Evolutionary conservation across 2,797 vertebrate species (phyloP), one percentile per base, ranked within the genome.

Genomic region (Lates japonicus): DNA sequence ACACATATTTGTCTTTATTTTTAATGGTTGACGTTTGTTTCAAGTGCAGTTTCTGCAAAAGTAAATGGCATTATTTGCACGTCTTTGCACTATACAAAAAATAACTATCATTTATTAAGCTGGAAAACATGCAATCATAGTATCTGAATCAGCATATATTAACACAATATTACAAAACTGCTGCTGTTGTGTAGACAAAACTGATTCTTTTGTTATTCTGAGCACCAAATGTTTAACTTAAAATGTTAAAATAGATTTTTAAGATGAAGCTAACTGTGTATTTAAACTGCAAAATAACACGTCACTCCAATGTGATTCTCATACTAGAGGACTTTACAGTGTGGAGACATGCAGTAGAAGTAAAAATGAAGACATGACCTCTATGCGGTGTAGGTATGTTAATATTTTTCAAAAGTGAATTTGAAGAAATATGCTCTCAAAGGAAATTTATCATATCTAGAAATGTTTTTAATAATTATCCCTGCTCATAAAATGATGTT

Each of bases 31-130:
- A 22, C 17, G 7, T 8, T 7, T 16, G 2, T 19, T 20, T 57
- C 42, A 51, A 22, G 5, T 58, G 13, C 25, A 35, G 41, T 39
- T 54, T 1, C 19, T 70, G 39, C 44, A 13, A 17, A 69, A 49
- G 4, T 61, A 17, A 5, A 46, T 59, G 22, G 51, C 74, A 49
- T 76, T 64, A 55, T 39, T 60, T 48, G 29, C 16, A 46, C 14
- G 2, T 63, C 8, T 70, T 70, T 74, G 60, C 19, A 74, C 67
- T 82, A 60, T 67, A 75, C 19, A 60, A 70, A 65, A 81, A 46
- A 11, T 3, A 42, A n/a, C 1, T 3, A 13, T 8, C 3, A 37
- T 7, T 51, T 14, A 52, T 39, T 19, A n/a, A 17, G 37, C 29
- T 41, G 44, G 11, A 20, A 72, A 64, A 60, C 9, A 54, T 39